These are phyloP conservation scores for Aphelinus certus DNA, from an alignment of 1,140 invertebrate species.

Conservation along the genomic window DNA sequence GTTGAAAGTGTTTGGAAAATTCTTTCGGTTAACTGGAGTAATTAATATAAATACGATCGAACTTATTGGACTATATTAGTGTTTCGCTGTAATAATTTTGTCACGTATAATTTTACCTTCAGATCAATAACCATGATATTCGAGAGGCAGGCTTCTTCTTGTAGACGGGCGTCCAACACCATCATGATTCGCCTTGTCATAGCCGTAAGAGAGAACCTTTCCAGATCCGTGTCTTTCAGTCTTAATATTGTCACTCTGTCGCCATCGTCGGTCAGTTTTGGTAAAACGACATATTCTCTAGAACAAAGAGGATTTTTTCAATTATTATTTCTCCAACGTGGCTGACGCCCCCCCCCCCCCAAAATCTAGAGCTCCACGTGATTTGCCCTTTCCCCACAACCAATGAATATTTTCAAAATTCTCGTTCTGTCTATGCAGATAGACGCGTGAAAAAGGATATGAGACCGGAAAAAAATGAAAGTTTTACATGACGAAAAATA, in stretches of 20 bases:
- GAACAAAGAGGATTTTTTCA: neutral
- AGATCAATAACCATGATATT: constrained; percentile 63
- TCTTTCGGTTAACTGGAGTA: too few relatives aligned
- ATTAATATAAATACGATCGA: too few relatives aligned
- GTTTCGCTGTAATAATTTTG: neutral
- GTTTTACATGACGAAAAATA: too few relatives aligned
- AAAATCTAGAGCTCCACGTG: too few relatives aligned
- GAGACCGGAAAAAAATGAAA: too few relatives aligned
- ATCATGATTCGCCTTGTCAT: constrained; percentile 59
- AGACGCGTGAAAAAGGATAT: too few relatives aligned
- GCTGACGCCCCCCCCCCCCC: too few relatives aligned
- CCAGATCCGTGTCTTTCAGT: constrained; percentile 51
- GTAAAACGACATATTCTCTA: constrained; percentile 59
- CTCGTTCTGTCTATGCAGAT: too few relatives aligned
- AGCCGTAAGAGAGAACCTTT: constrained; percentile 57
- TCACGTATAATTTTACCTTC: constrained; percentile 48
- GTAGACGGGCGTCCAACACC: constrained; percentile 58
- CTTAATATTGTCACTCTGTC: constrained; percentile 59
- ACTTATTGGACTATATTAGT: too few relatives aligned
- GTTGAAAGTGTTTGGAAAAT: too few relatives aligned
- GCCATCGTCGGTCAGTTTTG: constrained; percentile 61
- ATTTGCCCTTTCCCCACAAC: too few relatives aligned
- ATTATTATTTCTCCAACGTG: constrained; percentile 15
- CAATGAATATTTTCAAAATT: neutral
- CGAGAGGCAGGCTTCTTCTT: constrained; percentile 59